Evolutionary conservation across 2,888 invertebrate species (phyloP), one percentile per base, ranked within the genome.

Genomic region (Pteria penguin): DNA sequence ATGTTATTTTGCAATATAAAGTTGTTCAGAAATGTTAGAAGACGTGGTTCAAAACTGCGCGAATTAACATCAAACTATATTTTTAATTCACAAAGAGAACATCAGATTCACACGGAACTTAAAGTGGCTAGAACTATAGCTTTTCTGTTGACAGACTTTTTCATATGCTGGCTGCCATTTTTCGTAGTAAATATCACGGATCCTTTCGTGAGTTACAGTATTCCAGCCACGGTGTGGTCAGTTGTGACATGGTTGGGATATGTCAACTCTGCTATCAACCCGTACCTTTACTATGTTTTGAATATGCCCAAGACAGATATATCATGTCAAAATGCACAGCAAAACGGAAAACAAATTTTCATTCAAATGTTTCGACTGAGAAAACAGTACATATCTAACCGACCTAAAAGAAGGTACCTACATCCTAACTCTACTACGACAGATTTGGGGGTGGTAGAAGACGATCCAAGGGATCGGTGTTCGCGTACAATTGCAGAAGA

Each of bases 121-220:
- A 69, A 65, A 54, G 76, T 76, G 3, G 76, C 76, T 0, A 55
- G 76, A 65, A 76, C 72, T 14, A 76, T 76, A 18, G 76, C 72
- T 2, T 55, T 73, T 4, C 29, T 76, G 62, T 18, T 76, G 4
- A 57, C 72, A 11, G 72, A 72, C 33, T 76, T 76, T 26, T 65
- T 76, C 29, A 36, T 76, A 0, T 76, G 76, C 26, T 76, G 76
- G 76, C 32, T 76, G 2, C 76, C 76, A 18, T 76, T 69, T 69
- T 76, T 76, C 18, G 52, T 69, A 0, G 33, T 69, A 18, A 72
- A 68, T 26, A 63, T 76, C 24, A 22, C 69, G 8, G 72, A 76
- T 18, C 69, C 76, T 4, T 24, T 76, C 4, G 54, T 65, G 5
- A 31, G 27, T 18, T 72, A 72, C 60, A 26, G 31, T 4, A 45